phyloP scores from a whole-genome alignment of 2,888 invertebrate species.

The Drosophila neotestacea region DNA sequence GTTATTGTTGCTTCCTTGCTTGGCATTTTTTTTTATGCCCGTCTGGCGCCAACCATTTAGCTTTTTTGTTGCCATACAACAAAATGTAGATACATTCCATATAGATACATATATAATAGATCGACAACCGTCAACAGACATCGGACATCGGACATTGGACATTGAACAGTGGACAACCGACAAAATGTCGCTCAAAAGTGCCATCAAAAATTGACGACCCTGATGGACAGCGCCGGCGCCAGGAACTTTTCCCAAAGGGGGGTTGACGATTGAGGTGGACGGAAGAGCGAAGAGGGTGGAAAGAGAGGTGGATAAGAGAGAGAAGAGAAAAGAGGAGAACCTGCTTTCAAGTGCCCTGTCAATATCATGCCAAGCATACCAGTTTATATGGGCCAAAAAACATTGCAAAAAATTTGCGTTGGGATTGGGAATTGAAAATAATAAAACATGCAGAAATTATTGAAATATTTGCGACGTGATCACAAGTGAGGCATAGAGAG shows the following conservation, averaged over 20 bases:
- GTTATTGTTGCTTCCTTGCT: conserved; percentile 29
- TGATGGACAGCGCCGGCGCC: conserved; percentile 70
- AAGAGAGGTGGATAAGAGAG: background rate
- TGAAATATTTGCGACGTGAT: conserved; percentile 17
- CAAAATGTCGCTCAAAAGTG: conserved; percentile 72
- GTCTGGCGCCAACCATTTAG: conserved; percentile 67
- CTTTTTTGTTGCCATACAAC: conserved; percentile 6
- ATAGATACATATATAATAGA: conserved; percentile 11
- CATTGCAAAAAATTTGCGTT: conserved; percentile 24
- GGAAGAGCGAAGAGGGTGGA: background rate
- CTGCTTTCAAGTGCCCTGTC: conserved; percentile 56
- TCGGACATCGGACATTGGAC: conserved; percentile 7
- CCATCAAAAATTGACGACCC: conserved; percentile 63
- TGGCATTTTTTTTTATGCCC: conserved; percentile 59
- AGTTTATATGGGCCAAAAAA: conserved; percentile 13
- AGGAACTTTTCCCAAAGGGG: conserved; percentile 7
- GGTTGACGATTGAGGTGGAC: too few species aligned
- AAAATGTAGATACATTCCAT: conserved; percentile 11
- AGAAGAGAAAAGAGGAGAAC: background rate
- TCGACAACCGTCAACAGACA: conserved; percentile 27
- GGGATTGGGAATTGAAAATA: conserved; percentile 11
- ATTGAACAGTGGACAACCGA: background rate
- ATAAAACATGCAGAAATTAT: background rate
- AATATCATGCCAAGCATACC: conserved; percentile 25
- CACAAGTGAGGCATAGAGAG: background rate